phyloP scores from a whole-genome alignment of 2,113 vertebrate genomes.

The Brachirus orientalis region DNA sequence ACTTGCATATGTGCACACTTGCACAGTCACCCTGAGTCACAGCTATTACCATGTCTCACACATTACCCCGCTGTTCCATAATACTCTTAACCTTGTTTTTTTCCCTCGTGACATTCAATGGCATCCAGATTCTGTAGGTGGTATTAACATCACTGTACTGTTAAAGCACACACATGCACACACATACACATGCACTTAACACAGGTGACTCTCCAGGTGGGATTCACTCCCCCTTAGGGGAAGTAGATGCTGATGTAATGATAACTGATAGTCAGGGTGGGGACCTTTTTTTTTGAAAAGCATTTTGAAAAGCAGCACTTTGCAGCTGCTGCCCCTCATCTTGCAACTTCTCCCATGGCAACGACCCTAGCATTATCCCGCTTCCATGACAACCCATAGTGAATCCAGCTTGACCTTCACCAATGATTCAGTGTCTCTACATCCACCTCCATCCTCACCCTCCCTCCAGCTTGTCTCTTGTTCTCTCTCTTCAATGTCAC shows the following conservation, averaged over 20 bases:
- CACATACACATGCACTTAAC: slow-evolving; percentile 12
- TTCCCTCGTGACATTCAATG: slow-evolving; percentile 46
- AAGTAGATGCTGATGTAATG: slow-evolving; percentile 46
- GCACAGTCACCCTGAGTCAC: slow-evolving; percentile 42
- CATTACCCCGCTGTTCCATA: slow-evolving; percentile 39
- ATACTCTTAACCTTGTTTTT: slow-evolving; percentile 53
- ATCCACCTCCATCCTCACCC: slow-evolving; percentile 65
- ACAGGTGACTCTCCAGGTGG: slow-evolving; percentile 27
- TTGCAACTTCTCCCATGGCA: slow-evolving; percentile 73
- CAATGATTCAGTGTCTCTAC: slow-evolving; percentile 70
- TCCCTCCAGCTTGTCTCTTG: slow-evolving; percentile 58
- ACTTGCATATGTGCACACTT: neutral
- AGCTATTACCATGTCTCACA: slow-evolving; percentile 64
- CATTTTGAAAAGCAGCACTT: slow-evolving; percentile 53
- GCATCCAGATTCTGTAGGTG: slow-evolving; percentile 24
- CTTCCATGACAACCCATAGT: slow-evolving; percentile 78
- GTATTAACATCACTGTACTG: slow-evolving; percentile 28
- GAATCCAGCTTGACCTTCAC: slow-evolving; percentile 78
- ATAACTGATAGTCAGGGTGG: slow-evolving; percentile 46
- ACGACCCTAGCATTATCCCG: slow-evolving; percentile 73
- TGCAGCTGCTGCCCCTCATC: slow-evolving; percentile 54
- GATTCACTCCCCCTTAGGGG: slow-evolving; percentile 14
- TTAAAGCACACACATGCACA: slow-evolving; percentile 10
- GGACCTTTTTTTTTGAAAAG: slow-evolving; percentile 33
- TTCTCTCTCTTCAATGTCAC: slow-evolving; percentile 47